Evolutionary conservation across 2,113 vertebrate species (phyloP).

Genomic region (Vanacampus margaritifer): DNA sequence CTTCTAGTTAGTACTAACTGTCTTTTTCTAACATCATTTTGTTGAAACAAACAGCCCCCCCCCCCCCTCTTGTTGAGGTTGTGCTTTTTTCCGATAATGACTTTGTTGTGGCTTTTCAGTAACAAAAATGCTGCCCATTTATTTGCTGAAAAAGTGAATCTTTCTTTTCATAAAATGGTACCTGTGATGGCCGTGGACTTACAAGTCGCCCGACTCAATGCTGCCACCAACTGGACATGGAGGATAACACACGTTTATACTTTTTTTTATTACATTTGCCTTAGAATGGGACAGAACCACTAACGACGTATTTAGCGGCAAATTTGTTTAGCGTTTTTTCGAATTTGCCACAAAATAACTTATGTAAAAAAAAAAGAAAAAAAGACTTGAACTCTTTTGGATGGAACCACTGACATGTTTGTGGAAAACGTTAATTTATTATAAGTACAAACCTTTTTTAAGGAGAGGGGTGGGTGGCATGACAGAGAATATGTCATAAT

Average conservation of each 20-base stretch:
- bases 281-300: not conserved
- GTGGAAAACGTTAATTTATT: conserved; percentile 68
- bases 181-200: no score
- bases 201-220: not conserved
- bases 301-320: not conserved
- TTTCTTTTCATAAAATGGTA: no score
- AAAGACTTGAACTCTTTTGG: conserved; percentile 71
- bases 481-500: conserved; percentile 24
- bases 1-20: no score
- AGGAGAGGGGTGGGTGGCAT: not conserved
- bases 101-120: no score
- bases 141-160: no score
- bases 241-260: not conserved
- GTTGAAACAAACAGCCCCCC: no score
- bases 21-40: no score
- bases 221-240: not conserved
- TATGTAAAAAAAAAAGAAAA: not conserved
- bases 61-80: no score
- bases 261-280: not conserved
- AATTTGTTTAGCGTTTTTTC: not conserved
- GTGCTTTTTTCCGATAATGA: no score
- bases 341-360: not conserved
- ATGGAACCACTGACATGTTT: conserved; percentile 72
- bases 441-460: not conserved
- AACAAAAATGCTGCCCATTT: no score